Evolutionary conservation across 2,888 invertebrate genomes (phyloP).

Genomic region (Eristalinus sepulchralis): DNA sequence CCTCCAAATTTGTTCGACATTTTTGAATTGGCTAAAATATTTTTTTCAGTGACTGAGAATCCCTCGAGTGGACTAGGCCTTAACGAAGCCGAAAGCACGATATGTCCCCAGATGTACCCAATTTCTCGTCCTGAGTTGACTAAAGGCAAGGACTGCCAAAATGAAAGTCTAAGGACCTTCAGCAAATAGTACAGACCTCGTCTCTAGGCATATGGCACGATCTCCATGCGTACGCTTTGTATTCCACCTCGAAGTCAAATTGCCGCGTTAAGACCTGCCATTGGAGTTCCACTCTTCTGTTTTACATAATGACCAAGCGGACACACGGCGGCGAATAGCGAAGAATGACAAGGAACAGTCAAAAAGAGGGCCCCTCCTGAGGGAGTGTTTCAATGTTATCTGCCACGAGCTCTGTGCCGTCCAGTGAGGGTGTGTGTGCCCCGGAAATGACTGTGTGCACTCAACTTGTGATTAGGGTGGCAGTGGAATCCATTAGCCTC

Average conservation of each 20-base stretch:
- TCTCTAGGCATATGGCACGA: no score
- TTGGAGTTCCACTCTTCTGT: slow-evolving; percentile 46
- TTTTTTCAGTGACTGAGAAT: no score
- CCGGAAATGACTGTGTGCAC: slow-evolving; percentile 45
- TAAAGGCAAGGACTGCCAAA: no score
- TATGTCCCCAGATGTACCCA: no score
- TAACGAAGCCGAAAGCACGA: no score
- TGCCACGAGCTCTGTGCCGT: slow-evolving; percentile 12
- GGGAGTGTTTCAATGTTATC: slow-evolving; percentile 52
- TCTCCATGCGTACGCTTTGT: no score
- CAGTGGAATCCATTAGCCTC: slow-evolving; percentile 26
- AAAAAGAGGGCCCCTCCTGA: slow-evolving; percentile 43
- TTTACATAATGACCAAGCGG: slow-evolving; percentile 54
- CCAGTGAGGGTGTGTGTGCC: slow-evolving; percentile 15
- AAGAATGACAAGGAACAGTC: neutral
- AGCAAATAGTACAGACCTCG: no score
- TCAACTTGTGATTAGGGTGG: slow-evolving; percentile 61
- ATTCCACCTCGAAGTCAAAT: slow-evolving; percentile 61
- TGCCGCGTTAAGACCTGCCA: slow-evolving; percentile 61
- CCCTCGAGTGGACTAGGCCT: no score
- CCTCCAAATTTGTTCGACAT: no score
- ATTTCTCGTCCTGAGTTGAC: no score
- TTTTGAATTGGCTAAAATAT: no score
- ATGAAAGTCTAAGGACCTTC: no score
- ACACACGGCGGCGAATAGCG: slow-evolving; percentile 2